These are phyloP conservation scores for Oikopleura vanhoeffeni DNA, from an alignment of 23 tunicate genomes.

Conservation along the genomic window DNA sequence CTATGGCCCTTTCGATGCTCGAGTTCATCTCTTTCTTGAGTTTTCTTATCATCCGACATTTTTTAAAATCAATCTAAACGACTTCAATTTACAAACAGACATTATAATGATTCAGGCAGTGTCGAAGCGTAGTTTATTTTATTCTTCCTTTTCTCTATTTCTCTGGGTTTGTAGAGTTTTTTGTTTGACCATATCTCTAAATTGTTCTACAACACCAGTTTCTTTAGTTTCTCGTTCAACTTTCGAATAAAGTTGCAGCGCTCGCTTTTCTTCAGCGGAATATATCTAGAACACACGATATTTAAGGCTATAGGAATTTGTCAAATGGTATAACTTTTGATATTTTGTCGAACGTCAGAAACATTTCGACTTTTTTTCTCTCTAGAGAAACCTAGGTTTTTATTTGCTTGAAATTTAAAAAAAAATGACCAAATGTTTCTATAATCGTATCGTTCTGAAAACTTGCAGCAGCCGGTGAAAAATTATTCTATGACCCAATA, in stretches of 20 bases:
- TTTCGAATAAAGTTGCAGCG: slow-evolving; percentile 48
- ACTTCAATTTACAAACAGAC: no score
- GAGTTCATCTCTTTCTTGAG: slow-evolving; percentile 7
- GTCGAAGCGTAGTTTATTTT: background rate
- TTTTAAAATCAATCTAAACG: background rate
- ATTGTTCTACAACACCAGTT: slow-evolving; percentile 32
- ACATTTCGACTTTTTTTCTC: no score
- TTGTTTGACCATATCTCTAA: slow-evolving; percentile 50
- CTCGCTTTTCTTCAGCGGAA: slow-evolving; percentile 90
- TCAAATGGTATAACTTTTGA: no score
- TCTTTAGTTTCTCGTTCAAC: slow-evolving; percentile 73
- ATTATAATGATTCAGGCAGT: background rate
- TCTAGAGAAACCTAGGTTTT: no score
- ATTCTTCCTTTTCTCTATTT: background rate
- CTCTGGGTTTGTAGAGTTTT: slow-evolving; percentile 21
- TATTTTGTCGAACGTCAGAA: no score
- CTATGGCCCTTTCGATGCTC: slow-evolving; percentile 1
- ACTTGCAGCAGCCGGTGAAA: no score
- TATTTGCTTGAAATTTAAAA: no score
- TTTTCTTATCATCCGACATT: background rate
- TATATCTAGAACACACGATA: slow-evolving; percentile 42
- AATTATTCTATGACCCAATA: no score
- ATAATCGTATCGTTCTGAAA: no score
- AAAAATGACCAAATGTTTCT: no score
- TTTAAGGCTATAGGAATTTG: no score